Conservation (phyloP, 1,140 invertebrate species). For the Micrasema minimum region DNA sequence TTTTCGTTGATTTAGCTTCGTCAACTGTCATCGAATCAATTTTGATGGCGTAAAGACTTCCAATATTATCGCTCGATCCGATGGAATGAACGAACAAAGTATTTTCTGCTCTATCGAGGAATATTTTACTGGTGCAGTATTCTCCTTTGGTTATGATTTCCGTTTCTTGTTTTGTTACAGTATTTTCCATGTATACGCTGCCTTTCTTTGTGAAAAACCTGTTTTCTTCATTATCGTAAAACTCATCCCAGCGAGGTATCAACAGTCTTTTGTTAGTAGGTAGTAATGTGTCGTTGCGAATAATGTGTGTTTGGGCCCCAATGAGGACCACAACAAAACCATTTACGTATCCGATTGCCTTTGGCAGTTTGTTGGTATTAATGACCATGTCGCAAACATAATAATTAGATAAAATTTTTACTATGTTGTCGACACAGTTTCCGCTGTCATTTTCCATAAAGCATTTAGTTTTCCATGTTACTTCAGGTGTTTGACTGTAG, state of each 20-base stretch:
- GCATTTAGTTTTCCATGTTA: conserved; percentile 16
- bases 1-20: neutral
- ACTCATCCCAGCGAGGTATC: conserved; percentile 26
- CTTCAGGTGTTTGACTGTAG: neutral
- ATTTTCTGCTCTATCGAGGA: conserved; percentile 4
- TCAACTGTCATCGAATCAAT: conserved; percentile 21
- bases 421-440: conserved; percentile 9
- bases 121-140: conserved; percentile 18
- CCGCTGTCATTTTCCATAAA: conserved; percentile 12
- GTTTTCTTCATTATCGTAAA: conserved; percentile 24
- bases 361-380: neutral
- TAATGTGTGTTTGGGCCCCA: neutral
- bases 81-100: conserved; percentile 25
- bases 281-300: neutral
- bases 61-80: conserved; percentile 10
- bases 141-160: conserved; percentile 33
- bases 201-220: conserved; percentile 15
- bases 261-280: neutral
- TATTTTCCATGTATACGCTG: conserved; percentile 16
- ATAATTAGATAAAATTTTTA: conserved; percentile 13
- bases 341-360: conserved; percentile 11
- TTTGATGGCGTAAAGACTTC: conserved; percentile 21
- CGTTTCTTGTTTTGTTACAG: conserved; percentile 6
- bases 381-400: conserved; percentile 25
- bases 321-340: neutral